A percentile compares a stretch with the other conserved stretches of the same genome.
Evolutionary conservation across 2,888 invertebrate species (phyloP).

Genomic region (Cephus rjabovi): DNA sequence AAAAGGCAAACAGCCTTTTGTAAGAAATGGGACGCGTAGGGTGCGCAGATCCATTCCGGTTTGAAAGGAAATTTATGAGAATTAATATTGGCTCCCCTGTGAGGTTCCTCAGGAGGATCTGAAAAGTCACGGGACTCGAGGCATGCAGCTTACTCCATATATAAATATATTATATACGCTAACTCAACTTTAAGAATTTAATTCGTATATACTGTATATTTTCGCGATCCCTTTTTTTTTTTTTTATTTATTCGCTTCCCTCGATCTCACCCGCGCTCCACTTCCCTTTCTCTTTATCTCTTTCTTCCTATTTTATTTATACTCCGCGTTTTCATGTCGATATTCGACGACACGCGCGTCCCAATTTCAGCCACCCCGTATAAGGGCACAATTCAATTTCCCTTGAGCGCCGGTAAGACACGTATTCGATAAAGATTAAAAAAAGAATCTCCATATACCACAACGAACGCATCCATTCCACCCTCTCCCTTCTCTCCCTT

Average conservation of each 20-base stretch:
- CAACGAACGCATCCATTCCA: neutral
- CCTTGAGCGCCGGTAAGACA: conserved; percentile 48
- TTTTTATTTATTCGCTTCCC: neutral
- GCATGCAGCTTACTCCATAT: conserved; percentile 64
- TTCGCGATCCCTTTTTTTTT: neutral
- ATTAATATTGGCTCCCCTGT: conserved; percentile 65
- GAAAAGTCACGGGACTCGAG: conserved; percentile 55
- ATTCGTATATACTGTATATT: conserved; percentile 52
- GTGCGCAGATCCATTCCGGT: conserved; percentile 41
- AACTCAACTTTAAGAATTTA: conserved; percentile 66
- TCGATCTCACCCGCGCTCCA: neutral
- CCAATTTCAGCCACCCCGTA: conserved; percentile 68
- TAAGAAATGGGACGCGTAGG: conserved; percentile 17
- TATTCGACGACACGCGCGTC: conserved; percentile 64
- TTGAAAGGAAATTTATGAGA: conserved; percentile 67
- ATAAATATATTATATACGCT: conserved; percentile 33
- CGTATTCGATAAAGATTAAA: conserved; percentile 71
- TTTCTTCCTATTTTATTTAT: conserved; percentile 15
- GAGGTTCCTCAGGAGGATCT: conserved; percentile 27
- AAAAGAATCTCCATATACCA: conserved; percentile 56
- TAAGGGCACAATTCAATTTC: conserved; percentile 41
- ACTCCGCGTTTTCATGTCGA: conserved; percentile 54
- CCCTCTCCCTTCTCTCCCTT: neutral
- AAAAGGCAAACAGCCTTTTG: conserved; percentile 60
- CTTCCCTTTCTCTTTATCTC: conserved; percentile 20